Base-by-base conservation (phyloP, 2,888 invertebrate species). In the Plemyria rubiginata region DNA sequence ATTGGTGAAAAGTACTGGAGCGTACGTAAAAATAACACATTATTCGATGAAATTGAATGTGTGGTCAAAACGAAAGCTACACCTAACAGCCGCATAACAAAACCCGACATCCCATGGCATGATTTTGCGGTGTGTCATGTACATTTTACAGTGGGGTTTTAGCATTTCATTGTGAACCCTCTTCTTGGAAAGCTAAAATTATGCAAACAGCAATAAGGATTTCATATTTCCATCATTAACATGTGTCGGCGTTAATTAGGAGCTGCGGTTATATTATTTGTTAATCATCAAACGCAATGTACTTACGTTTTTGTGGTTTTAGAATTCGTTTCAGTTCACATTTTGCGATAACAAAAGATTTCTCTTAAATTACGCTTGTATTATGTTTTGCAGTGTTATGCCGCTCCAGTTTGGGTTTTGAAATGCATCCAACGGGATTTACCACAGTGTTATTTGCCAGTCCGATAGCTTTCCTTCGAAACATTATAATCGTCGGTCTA, bases 1-100 rank as follows among this genome's bases (percentile, higher is more conserved):
- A 89, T 85, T 85, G 76, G 76, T 78, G 75, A 78, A 82, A 84
- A 80, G 79, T 82, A 82, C 75, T 78, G 80, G 76, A 78, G 74
- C 77, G 76, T 76, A 72, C 71, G 77, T 74, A 70, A 73, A 78
- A 81, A 80, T 81, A 80, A 79, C 78, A 78, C 74, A 77, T 79
- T 43, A 60, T 67, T 76, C 63, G 62, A 69, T 65, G 41, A 74
- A 79, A 79, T 77, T 77, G 72, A 68, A 56, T 36, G 52, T 52
- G 49, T 54, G 52, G 62, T 41, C 41, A 52, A 48, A 45, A 60
- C 49, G 12, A 46, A 32, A n/a, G 22, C 15, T 43, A 46, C 29
- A 38, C 28, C 28, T 15, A 29, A 45, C 12, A 46, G 5, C 29
- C 43, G 29, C 48, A 22, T 59, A 28, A 29, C 53, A 43, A 62